Conservation (phyloP, 2,797 vertebrate genomes). For the Sarcoramphus papa region DNA sequence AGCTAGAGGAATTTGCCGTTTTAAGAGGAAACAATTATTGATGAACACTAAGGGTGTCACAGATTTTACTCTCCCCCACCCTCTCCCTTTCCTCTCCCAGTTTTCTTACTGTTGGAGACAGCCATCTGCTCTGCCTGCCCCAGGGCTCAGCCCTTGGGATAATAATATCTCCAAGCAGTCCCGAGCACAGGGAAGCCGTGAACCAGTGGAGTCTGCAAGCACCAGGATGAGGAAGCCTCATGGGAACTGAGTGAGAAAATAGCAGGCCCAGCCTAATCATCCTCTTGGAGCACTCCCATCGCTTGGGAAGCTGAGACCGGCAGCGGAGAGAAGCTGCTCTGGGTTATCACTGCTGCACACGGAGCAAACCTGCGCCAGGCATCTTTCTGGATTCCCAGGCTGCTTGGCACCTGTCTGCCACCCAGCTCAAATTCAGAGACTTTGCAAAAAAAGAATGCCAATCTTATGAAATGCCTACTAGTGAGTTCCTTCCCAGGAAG, state of each 20-base stretch:
- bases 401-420: background rate
- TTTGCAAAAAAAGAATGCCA: background rate
- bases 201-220: background rate
- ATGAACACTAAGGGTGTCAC: background rate
- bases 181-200: background rate
- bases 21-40: background rate
- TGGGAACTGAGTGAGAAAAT: background rate
- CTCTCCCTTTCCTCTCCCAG: background rate
- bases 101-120: background rate
- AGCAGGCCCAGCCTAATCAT: background rate
- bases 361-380: background rate
- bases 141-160: background rate
- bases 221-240: background rate
- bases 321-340: fast-evolving
- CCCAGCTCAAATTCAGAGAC: background rate
- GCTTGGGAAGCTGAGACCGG: background rate
- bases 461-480: background rate
- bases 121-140: slow-evolving; percentile 2
- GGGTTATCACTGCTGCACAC: background rate
- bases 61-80: background rate
- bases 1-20: background rate
- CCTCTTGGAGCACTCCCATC: background rate
- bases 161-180: background rate
- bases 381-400: background rate
- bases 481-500: background rate